phyloP scores from a whole-genome alignment of 2,797 vertebrate species.

The Sebastiscus albofasciatus region DNA sequence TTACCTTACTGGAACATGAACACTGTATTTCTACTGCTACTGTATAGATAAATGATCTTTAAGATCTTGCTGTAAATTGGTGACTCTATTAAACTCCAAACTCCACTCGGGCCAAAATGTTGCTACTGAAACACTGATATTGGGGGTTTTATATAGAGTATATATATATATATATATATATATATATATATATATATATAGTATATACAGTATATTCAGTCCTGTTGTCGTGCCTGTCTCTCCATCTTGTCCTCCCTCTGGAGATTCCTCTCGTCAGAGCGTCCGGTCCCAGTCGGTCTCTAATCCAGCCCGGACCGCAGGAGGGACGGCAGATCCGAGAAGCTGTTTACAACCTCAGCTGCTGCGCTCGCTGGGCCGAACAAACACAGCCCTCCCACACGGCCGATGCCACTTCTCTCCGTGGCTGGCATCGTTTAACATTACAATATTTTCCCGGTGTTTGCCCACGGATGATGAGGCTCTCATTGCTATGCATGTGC shows the following conservation, averaged over 20 bases:
- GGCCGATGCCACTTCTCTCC: constrained; percentile 62
- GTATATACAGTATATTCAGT: background rate
- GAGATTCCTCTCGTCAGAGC: constrained; percentile 35
- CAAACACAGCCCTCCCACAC: constrained; percentile 72
- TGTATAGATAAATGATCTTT: background rate
- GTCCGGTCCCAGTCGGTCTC: background rate
- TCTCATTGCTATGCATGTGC: constrained; percentile 91
- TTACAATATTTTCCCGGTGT: constrained; percentile 85
- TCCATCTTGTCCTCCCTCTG: constrained; percentile 8
- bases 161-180: too few relatives aligned
- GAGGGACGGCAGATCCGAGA: constrained; percentile 40
- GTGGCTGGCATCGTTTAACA: constrained; percentile 78
- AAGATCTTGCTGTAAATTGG: background rate
- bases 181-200: too few relatives aligned
- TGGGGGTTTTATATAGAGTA: background rate
- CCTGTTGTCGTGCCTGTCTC: background rate
- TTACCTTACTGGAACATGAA: too few relatives aligned
- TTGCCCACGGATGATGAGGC: constrained; percentile 89
- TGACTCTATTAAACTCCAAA: background rate
- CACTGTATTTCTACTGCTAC: too few relatives aligned
- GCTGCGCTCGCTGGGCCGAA: constrained; percentile 66
- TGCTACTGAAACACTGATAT: background rate
- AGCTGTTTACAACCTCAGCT: constrained; percentile 73
- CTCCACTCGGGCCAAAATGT: background rate
- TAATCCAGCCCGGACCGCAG: constrained; percentile 52